These are phyloP conservation scores for Dolichallabes microphthalmus DNA, from an alignment of 2,113 vertebrate genomes.

Conservation along the genomic window DNA sequence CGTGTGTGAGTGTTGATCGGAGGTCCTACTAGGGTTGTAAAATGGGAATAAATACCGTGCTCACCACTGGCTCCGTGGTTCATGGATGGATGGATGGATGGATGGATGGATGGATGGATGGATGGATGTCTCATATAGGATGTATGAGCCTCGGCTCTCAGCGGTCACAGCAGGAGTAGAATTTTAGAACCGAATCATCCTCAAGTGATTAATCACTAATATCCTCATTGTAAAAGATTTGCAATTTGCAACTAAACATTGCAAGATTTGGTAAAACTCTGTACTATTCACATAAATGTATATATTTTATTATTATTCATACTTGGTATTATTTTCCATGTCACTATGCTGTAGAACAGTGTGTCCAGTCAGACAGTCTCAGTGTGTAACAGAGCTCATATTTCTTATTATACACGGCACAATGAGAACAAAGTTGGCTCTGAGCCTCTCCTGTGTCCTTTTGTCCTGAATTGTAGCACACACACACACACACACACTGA, in stretches of 20 bases:
- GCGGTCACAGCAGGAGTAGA: no score
- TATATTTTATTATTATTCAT: background rate
- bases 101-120: no score
- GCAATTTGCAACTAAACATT: background rate
- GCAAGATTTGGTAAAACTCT: background rate
- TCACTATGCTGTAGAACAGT: background rate
- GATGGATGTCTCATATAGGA: no score
- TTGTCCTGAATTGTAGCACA: conserved; percentile 23
- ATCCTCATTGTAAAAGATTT: background rate
- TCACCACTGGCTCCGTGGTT: no score
- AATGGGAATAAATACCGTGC: no score
- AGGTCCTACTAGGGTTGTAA: no score
- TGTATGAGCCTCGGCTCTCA: background rate
- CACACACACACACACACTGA: no score
- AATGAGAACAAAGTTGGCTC: background rate
- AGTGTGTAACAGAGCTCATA: background rate
- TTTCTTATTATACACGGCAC: background rate
- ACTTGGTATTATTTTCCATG: background rate
- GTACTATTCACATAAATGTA: background rate
- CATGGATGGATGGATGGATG: no score
- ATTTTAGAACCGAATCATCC: background rate
- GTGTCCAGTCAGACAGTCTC: background rate
- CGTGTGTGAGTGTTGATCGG: no score
- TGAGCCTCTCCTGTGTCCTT: background rate
- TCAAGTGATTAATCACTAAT: background rate